Base-by-base conservation (phyloP, 2,888 invertebrate species). In the Nemoura dubitans region DNA sequence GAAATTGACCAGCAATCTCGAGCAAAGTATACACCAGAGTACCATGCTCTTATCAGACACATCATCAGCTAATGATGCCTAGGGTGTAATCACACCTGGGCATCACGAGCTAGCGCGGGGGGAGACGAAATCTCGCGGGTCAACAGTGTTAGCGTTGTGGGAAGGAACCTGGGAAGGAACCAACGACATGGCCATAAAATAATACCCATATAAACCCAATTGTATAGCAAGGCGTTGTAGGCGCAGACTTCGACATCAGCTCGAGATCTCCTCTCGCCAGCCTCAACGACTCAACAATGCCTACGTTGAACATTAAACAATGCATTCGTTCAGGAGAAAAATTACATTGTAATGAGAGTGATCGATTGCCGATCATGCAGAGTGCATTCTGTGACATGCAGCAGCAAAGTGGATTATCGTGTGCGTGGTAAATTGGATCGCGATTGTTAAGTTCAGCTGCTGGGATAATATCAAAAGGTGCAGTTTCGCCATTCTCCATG, bases 11-110 rank as follows among this genome's bases (percentile, higher is more conserved):
- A 59, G 16, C 59, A 59, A 59, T 59, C 59, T 59, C 59, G 59
- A 59, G 2, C 59, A 59, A 59, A 59, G 59, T 59, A 59, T 59
- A 59, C 59, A 21, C 59, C 16, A 10, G 14, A 7, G 59, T 36
- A 36, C 5, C 36, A n/a, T 10, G 36, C 36, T 36, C 36, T 59
- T 59, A 59, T 59, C 59, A 21, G 59, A 21, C 16, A 7, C 14
- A 59, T 59, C 59, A 59, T 59, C 59, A 59, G 21, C 59, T 59
- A 59, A 59, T 59, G 59, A 59, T 59, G 59, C 59, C 36, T 59
- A 21, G 14, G 21, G 14, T 7, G 14, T 59, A 59, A 21, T 59
- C 59, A 59, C 59, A 59, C 59, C 59, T 59, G 59, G 21, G 59
- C 2, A 59, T 59, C 59, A 59, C 59, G 59, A 59, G 16, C 59